Evolutionary conservation across 2,113 vertebrate species (phyloP).

Genomic region (Heteronetta atricapilla): DNA sequence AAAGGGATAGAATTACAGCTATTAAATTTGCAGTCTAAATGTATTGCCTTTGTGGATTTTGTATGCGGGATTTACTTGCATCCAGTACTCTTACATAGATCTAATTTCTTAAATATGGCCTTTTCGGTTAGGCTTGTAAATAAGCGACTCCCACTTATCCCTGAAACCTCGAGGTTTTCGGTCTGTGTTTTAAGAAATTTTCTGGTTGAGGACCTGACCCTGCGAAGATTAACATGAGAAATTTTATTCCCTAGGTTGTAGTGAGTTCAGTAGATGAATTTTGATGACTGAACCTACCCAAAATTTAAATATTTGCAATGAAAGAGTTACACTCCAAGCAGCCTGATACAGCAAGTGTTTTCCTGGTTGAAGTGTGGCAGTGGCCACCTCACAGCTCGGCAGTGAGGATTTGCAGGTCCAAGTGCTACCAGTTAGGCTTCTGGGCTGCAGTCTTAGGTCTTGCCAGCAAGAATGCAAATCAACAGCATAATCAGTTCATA

Average conservation of each 20-base stretch:
- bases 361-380: neutral
- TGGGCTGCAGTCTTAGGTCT: neutral
- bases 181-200: neutral
- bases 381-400: neutral
- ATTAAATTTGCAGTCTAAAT: neutral
- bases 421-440: neutral
- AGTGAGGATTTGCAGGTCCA: neutral
- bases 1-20: neutral
- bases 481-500: neutral
- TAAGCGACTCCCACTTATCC: neutral
- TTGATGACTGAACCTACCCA: neutral
- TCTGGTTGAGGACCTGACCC: neutral
- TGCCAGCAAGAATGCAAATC: neutral
- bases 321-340: neutral
- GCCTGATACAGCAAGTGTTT: neutral
- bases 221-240: neutral
- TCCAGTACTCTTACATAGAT: fast-evolving
- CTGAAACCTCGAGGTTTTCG: neutral
- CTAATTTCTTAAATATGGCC: neutral
- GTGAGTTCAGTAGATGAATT: neutral
- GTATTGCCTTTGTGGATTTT: neutral
- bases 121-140: neutral
- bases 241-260: neutral
- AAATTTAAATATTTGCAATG: neutral
- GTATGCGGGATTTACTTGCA: neutral